A percentile compares a stretch with the other conserved stretches of the same genome.
phyloP scores from a whole-genome alignment of 2,797 vertebrate genomes.

The Nannoperca obscura region DNA sequence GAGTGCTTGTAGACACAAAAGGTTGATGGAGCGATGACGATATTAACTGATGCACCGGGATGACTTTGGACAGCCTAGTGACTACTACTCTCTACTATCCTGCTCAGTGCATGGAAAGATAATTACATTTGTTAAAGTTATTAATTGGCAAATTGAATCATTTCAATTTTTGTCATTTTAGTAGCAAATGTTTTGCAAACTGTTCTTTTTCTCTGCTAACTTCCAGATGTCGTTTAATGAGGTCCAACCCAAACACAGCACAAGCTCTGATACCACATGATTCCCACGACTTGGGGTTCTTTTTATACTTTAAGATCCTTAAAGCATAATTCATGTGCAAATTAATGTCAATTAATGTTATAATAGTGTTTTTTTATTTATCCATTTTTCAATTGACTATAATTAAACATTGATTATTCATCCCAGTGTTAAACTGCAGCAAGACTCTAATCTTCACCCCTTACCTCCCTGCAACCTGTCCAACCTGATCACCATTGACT shows the following conservation, averaged over 20 bases:
- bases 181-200: neutral
- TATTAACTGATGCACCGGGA: neutral
- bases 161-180: neutral
- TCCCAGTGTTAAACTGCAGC: neutral
- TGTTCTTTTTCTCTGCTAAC: too few relatives aligned
- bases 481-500: neutral
- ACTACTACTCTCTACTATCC: neutral
- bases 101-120: too few relatives aligned
- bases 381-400: neutral
- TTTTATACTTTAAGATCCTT: neutral
- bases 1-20: neutral
- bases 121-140: neutral
- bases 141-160: neutral
- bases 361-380: neutral
- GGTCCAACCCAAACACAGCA: neutral
- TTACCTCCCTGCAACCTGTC: conserved; percentile 8
- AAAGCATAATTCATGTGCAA: neutral
- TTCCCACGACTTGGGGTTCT: neutral
- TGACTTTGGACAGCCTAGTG: neutral
- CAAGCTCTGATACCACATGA: neutral
- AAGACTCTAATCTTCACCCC: neutral
- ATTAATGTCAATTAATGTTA: neutral
- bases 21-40: neutral
- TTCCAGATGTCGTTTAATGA: neutral
- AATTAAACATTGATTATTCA: conserved; percentile 3